These are phyloP conservation scores for Chirona hameri DNA, from an alignment of 2,888 invertebrate species.

Conservation along the genomic window DNA sequence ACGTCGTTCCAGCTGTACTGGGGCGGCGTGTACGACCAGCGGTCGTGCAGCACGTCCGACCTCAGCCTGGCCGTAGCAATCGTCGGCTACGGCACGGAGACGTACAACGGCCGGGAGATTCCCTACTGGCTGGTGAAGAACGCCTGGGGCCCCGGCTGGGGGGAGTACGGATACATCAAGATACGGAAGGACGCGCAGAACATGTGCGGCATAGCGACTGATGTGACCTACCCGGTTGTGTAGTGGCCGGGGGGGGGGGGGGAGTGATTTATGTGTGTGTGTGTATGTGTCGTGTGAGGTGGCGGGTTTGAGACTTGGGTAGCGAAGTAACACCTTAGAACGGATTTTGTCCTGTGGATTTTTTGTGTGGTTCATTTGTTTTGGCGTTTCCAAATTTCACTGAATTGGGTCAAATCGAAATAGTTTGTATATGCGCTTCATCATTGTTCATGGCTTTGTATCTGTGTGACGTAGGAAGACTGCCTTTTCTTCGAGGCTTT, in stretches of 20 bases:
- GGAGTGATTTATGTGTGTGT: no score
- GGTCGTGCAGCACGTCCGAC: slow-evolving; percentile 62
- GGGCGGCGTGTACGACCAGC: slow-evolving; percentile 54
- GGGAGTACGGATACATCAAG: slow-evolving; percentile 76
- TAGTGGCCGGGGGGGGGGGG: slow-evolving; percentile 46
- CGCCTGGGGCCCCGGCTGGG: slow-evolving; percentile 80
- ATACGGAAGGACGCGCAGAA: slow-evolving; percentile 50
- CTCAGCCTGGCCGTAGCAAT: slow-evolving; percentile 82
- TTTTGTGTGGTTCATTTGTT: no score
- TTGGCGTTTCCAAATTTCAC: no score
- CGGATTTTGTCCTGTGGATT: no score
- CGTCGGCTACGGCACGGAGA: slow-evolving; percentile 63
- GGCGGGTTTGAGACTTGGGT: no score
- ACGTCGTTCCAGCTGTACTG: slow-evolving; percentile 78
- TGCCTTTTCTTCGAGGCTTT: no score
- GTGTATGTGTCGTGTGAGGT: no score
- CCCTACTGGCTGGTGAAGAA: slow-evolving; percentile 87
- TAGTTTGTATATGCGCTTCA: no score
- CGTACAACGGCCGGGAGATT: slow-evolving; percentile 55
- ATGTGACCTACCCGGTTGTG: slow-evolving; percentile 72
- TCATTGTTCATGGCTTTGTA: no score
- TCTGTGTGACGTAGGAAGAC: no score
- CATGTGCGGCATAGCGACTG: background rate
- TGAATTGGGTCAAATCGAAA: no score
- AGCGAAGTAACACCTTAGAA: no score